Base-by-base conservation (phyloP, 2,888 invertebrate species). In the Sussaba pulchella region DNA sequence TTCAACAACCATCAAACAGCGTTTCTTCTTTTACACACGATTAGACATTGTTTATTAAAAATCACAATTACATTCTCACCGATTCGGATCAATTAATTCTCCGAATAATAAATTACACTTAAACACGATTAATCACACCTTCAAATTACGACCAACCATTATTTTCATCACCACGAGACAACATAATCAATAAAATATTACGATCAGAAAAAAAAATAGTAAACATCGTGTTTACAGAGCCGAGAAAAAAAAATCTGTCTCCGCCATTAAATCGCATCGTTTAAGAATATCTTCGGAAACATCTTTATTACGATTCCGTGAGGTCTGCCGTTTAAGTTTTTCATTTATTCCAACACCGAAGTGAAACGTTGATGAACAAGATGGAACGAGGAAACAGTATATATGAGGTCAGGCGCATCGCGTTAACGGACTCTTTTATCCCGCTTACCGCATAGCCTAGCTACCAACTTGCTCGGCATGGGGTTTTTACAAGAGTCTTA, bases 401-500 rank as follows among this genome's bases (percentile, higher is more conserved):
- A 50, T 36, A 59, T 43, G 26, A 2, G 70, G 19, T 21, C 59
- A 31, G 54, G 57, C 10, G 36, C 63, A 59, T 61, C 43, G 47
- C 63, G 73, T 78, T 73, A 73, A 78, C 78, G 63, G 54, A 63
- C 69, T 73, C 19, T 67, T 43, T 17, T 26, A 21, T n/a, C 61
- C 87, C 85, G 86, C 88, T 2, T 87, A 90, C 87, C 86, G 85
- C 87, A 84, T 87, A 87, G 85, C 87, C 69, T 67, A 26, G 41
- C 24, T 43, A 67, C 50, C 67, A 64, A 63, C 63, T 57, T 50
- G 67, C 67, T 67, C 67, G 85, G 84, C 26, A 31, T 54, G 81
- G 78, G 69, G 82, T 85, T 89, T 89, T 90, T 89, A 89, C 88
- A 89, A 87, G 89, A 84, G 86, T 88, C 86, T 89, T 88, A 88